These are phyloP conservation scores for Holotrichia oblita DNA, from an alignment of 1,140 invertebrate genomes.

Conservation along the genomic window DNA sequence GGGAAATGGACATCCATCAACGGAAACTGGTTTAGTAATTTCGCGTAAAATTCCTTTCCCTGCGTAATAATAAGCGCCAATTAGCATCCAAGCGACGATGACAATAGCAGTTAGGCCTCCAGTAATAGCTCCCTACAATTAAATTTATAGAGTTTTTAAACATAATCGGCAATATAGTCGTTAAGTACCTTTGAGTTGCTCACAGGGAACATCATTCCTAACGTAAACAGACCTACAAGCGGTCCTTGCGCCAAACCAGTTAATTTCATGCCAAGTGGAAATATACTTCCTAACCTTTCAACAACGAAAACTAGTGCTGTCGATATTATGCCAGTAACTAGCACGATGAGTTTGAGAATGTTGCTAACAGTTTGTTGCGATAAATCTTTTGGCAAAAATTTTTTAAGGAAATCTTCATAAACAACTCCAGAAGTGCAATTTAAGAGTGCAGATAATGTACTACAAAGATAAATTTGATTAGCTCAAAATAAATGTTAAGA, in stretches of 20 bases:
- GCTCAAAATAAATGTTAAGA: neutral
- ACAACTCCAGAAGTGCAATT: conserved; percentile 75
- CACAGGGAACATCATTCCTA: conserved; percentile 87
- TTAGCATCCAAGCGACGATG: neutral
- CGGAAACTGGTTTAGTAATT: conserved; percentile 19
- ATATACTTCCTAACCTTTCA: conserved; percentile 76
- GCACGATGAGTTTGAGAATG: conserved; percentile 62
- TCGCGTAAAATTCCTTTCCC: neutral
- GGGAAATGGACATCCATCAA: conserved; percentile 17
- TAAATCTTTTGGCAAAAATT: conserved; percentile 53
- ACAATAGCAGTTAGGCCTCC: neutral
- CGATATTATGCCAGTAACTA: conserved; percentile 64
- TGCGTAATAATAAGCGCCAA: conserved; percentile 3
- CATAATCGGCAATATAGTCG: conserved; percentile 3
- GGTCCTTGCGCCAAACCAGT: conserved; percentile 89
- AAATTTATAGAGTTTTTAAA: conserved; percentile 28
- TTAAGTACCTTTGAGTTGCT: conserved; percentile 72
- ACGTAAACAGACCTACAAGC: conserved; percentile 80
- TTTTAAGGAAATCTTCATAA: conserved; percentile 71
- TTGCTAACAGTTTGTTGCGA: conserved; percentile 30
- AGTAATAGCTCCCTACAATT: conserved; percentile 19
- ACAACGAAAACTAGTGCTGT: conserved; percentile 76
- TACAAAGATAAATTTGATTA: conserved; percentile 53
- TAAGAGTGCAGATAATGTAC: conserved; percentile 73
- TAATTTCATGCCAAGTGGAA: conserved; percentile 83